phyloP scores from a whole-genome alignment of 2,888 invertebrate species.

The Eilema caniola region DNA sequence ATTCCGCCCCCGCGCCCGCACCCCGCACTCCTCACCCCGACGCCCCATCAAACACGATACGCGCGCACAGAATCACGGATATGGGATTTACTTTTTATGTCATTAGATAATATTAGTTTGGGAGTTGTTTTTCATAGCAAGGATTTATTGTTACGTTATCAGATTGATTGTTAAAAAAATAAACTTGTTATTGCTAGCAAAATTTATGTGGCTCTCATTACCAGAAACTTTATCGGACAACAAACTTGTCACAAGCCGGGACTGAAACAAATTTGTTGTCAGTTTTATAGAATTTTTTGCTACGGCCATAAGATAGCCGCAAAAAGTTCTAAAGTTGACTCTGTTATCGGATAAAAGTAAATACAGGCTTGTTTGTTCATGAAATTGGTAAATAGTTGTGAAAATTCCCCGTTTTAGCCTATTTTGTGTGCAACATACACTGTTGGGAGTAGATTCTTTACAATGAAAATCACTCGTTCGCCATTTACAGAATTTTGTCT shows the following conservation, averaged over 20 bases:
- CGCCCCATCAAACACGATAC: constrained; percentile 50
- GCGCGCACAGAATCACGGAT: constrained; percentile 40
- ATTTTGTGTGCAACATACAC: background rate
- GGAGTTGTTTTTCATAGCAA: constrained; percentile 31
- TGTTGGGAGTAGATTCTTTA: background rate
- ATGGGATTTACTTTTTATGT: constrained; percentile 46
- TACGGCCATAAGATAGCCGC: constrained; percentile 24
- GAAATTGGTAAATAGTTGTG: constrained; percentile 23
- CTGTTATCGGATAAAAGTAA: constrained; percentile 33
- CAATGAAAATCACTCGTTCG: background rate
- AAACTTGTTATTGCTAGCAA: constrained; percentile 10
- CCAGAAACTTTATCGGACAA: constrained; percentile 20
- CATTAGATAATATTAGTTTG: constrained; percentile 35
- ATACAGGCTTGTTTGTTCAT: constrained; percentile 22
- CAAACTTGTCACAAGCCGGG: background rate
- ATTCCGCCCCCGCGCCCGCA: constrained; percentile 64
- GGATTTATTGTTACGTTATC: constrained; percentile 23
- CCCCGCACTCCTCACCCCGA: constrained; percentile 47
- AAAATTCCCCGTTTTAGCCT: constrained; percentile 13
- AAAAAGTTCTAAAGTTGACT: constrained; percentile 28
- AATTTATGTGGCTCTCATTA: constrained; percentile 13
- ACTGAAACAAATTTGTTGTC: constrained; percentile 12
- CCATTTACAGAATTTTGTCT: background rate
- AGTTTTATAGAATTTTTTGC: constrained; percentile 28
- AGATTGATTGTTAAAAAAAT: constrained; percentile 20